Base-by-base conservation (phyloP, 2,113 vertebrate genomes). In the Ammodytes marinus region DNA sequence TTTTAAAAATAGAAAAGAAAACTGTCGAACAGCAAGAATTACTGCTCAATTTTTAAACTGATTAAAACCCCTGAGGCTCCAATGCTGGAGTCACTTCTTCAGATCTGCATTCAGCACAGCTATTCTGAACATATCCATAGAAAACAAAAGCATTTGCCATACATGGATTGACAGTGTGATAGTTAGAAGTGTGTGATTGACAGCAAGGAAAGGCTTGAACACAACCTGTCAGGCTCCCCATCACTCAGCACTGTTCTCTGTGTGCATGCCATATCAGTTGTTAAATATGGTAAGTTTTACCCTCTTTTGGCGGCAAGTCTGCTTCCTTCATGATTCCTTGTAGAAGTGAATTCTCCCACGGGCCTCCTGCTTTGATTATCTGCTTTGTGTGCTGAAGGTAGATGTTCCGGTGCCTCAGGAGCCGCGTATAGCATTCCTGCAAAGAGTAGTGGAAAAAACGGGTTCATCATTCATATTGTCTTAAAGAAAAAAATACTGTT, bases 301-400 rank as follows among this genome's bases (percentile, higher is more conserved):
- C 91, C 64, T 98, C 96, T 93, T 96, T 96, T 89, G 95, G 94
- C 83, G 95, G 93, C 80, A 96, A 87, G 67, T 96, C 94, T 63
- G 95, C 94, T 86, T 95, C 95, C 91, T 97, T 97, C 72, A 99
- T 93, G 92, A 99, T 96, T 90, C 96, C 96, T 93, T 99, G 96
- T 82, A 99, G 95, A 65, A 98, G 94, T 80, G 96, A 95, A 94
- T 96, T 96, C 77, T 98, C 97, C 98, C 98, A 99, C 1, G 98
- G 98, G 39, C 98, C 98, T 84, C 98, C 98, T 88, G 96, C 95
- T 95, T 96, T 97, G 88, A 98, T 97, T 85, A 97, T 96, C 88
- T 96, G 96, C 89, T 96, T 99, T 84, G 98, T 95, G 84, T 97
- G 93, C 63, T 96, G 95, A 90, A 99, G 89, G 95, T 99, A 97